Conservation (phyloP, 2,797 vertebrate genomes). For the Florisuga fusca region DNA sequence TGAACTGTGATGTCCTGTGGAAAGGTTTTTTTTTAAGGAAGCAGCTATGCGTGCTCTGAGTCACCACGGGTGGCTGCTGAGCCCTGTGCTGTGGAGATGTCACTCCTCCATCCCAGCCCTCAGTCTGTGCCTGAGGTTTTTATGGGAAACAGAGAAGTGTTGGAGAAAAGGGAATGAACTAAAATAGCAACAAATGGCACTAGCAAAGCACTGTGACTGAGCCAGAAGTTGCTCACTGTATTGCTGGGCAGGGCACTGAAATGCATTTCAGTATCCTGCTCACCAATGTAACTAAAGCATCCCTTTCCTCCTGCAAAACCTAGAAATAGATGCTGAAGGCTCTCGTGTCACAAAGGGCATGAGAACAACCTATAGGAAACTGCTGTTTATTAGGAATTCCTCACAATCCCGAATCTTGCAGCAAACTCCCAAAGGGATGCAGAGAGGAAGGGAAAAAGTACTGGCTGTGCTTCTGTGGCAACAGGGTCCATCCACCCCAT, state of each 20-base stretch:
- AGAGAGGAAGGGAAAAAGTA: background rate
- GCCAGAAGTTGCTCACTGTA: background rate
- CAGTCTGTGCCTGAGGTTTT: background rate
- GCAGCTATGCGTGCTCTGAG: background rate
- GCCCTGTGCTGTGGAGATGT: background rate
- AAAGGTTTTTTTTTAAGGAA: background rate
- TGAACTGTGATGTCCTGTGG: constrained; percentile 10
- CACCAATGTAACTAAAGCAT: background rate
- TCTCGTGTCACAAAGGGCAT: background rate
- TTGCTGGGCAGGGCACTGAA: background rate
- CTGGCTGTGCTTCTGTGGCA: background rate
- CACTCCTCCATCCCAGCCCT: background rate
- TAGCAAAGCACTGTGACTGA: background rate
- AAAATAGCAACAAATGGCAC: background rate
- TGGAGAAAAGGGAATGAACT: background rate
- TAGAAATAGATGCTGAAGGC: background rate
- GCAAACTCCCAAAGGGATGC: background rate
- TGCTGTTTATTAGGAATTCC: background rate
- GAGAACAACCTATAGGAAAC: background rate
- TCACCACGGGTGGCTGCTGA: background rate
- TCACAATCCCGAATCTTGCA: background rate
- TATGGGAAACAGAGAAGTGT: background rate
- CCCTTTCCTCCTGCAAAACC: background rate
- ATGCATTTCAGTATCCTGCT: background rate
- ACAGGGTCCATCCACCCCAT: background rate